A percentile compares a stretch with the other conserved stretches of the same genome.
These are phyloP conservation scores for Delphinapterus leucas DNA, from an alignment of 2,113 vertebrate species.

Conservation along the genomic window DNA sequence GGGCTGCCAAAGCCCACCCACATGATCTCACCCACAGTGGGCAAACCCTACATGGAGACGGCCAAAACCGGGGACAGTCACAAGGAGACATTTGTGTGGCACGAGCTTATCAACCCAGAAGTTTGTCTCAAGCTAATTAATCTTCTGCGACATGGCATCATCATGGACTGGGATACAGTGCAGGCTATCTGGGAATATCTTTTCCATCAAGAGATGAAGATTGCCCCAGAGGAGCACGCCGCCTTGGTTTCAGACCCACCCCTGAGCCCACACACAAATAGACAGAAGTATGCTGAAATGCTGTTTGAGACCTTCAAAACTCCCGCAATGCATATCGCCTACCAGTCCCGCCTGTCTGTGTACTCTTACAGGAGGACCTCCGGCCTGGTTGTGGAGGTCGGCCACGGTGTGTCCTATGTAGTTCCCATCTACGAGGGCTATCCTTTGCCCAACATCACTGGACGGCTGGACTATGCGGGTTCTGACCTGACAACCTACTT, in stretches of 20 bases:
- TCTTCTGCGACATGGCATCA: slow-evolving; percentile 75
- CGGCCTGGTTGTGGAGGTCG: slow-evolving; percentile 76
- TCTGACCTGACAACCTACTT: slow-evolving; percentile 74
- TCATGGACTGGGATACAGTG: slow-evolving; percentile 80
- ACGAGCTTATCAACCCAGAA: slow-evolving; percentile 25
- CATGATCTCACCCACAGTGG: slow-evolving; percentile 62
- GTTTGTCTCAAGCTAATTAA: slow-evolving; percentile 50
- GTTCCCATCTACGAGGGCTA: slow-evolving; percentile 81
- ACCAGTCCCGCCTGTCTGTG: slow-evolving; percentile 81
- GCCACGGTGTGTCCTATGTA: slow-evolving; percentile 66
- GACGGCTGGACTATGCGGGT: slow-evolving; percentile 75
- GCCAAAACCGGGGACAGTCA: slow-evolving; percentile 64
- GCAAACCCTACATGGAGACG: slow-evolving; percentile 51
- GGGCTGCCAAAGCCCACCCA: slow-evolving; percentile 69
- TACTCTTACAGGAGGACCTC: slow-evolving; percentile 82
- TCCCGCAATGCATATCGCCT: slow-evolving; percentile 78
- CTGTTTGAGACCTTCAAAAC: slow-evolving; percentile 77
- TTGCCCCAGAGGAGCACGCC: slow-evolving; percentile 73
- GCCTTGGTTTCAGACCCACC: slow-evolving; percentile 80
- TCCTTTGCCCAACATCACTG: slow-evolving; percentile 64
- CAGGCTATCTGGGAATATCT: slow-evolving; percentile 76
- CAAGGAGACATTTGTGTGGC: slow-evolving; percentile 68
- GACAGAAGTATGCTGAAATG: slow-evolving; percentile 78
- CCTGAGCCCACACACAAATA: slow-evolving; percentile 74
- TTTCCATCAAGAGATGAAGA: slow-evolving; percentile 78